Base-by-base conservation (phyloP, 1,140 invertebrate species). In the Littorina saxatilis region DNA sequence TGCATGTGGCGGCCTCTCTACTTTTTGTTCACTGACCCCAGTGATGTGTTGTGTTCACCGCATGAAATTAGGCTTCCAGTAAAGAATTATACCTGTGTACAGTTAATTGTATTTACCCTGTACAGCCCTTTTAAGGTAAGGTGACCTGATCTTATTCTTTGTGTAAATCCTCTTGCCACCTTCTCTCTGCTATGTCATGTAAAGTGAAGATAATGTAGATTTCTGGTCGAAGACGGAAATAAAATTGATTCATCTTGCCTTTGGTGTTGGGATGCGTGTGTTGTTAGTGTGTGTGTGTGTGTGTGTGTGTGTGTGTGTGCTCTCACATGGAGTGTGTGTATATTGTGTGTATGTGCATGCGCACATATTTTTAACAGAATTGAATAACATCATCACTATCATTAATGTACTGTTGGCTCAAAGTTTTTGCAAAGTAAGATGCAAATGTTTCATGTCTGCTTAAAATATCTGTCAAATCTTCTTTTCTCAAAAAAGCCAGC, bases 271-370 rank as follows among this genome's bases (percentile, higher is more conserved):
- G 9, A n/a, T 0, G 66, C 37, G 66, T 68, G 27, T 35, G 29
- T 35, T 35, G 27, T n/a, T 9, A 13, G 66, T n/a, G n/a, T n/a
- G n/a, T n/a, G n/a, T n/a, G n/a, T n/a, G n/a, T n/a, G n/a, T n/a
- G n/a, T n/a, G n/a, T 68, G 66, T 68, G 66, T 68, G 66, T 68
- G 66, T 68, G 32, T 68, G 66, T 68, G 0, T 68, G 66, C 13
- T n/a, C n/a, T n/a, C n/a, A n/a, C n/a, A n/a, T n/a, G n/a, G 32
- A 0, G 29, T 32, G 29, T 37, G 66, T 68, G 37, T 32, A 32
- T 68, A 17, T 37, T 37, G 27, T 68, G 5, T 68, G 5, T 32
- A 5, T 32, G 32, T 37, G 15, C 27, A 61, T 20, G 7, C n/a
- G 23, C 0, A 17, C 27, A n/a, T 61, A 7, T 61, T 61, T 61